phyloP scores from a whole-genome alignment of 1,140 invertebrate genomes.

The Platyscapa corneri region DNA sequence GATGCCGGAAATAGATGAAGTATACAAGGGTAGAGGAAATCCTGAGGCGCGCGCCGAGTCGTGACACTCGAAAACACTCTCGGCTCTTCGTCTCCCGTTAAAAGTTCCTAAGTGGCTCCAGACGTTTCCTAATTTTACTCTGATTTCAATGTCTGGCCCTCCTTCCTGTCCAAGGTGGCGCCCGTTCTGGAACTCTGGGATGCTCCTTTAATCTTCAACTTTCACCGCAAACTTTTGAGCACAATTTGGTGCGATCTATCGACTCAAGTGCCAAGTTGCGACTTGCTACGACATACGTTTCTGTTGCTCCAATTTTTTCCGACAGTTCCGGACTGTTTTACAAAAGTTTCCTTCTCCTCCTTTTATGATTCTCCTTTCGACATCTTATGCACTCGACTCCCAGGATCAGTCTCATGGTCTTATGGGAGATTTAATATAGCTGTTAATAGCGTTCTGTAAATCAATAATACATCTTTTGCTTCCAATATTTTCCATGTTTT shows the following conservation, averaged over 20 bases:
- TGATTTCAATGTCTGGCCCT: slow-evolving; percentile 54
- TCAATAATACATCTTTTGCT: neutral
- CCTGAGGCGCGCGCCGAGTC: neutral
- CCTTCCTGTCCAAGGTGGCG: slow-evolving; percentile 41
- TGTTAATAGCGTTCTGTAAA: neutral
- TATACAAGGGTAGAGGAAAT: slow-evolving; percentile 7
- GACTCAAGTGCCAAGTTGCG: slow-evolving; percentile 17
- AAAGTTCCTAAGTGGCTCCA: slow-evolving; percentile 9
- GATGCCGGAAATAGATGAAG: slow-evolving; percentile 48
- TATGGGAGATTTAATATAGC: neutral
- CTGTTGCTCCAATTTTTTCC: slow-evolving; percentile 36
- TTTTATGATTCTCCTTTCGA: neutral
- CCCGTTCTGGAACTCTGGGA: neutral
- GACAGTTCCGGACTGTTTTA: slow-evolving; percentile 8
- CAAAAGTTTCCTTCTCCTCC: slow-evolving; percentile 30
- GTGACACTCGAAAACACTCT: slow-evolving; percentile 6
- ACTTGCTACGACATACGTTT: neutral
- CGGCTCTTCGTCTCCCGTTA: neutral
- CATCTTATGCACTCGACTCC: neutral
- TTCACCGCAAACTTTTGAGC: neutral
- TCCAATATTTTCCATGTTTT: neutral
- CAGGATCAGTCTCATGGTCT: neutral
- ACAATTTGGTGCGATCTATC: neutral
- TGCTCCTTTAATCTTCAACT: neutral
- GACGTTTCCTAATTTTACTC: slow-evolving; percentile 58